Conservation (phyloP, 2,797 vertebrate species). For the Limnodromus scolopaceus region DNA sequence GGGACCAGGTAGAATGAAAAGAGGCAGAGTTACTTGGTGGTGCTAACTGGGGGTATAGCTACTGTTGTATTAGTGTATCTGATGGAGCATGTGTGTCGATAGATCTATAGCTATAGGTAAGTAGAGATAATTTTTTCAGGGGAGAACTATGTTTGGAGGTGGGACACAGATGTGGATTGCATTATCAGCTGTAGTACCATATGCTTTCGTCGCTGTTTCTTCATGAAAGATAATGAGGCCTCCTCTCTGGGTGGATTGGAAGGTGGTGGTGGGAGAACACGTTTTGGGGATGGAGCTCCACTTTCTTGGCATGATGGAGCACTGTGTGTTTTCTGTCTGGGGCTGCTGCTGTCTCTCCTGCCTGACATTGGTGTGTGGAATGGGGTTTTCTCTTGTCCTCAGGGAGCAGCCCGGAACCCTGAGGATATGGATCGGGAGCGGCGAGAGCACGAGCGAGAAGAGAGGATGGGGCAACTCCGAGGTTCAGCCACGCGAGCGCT, state of each 20-base stretch:
- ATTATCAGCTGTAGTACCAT: not conserved
- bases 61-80: not conserved
- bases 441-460: slow-evolving; percentile 91
- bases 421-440: slow-evolving; percentile 93
- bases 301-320: not conserved
- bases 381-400: not conserved
- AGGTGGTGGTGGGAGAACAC: not conserved
- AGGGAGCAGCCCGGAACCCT: slow-evolving; percentile 93
- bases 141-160: not conserved
- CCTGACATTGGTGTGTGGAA: accelerated
- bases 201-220: not conserved
- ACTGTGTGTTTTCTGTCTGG: accelerated
- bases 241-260: not conserved
- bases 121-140: not conserved
- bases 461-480: slow-evolving; percentile 88
- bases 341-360: not conserved
- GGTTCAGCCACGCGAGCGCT: slow-evolving; percentile 88
- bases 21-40: not conserved
- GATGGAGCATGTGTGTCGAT: not conserved
- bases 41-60: not conserved
- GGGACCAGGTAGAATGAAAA: not conserved
- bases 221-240: not conserved
- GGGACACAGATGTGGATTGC: not conserved
- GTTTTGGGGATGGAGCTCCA: not conserved
- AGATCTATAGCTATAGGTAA: not conserved